Conservation (phyloP, 1,140 invertebrate genomes). For the Bombus fervidus region DNA sequence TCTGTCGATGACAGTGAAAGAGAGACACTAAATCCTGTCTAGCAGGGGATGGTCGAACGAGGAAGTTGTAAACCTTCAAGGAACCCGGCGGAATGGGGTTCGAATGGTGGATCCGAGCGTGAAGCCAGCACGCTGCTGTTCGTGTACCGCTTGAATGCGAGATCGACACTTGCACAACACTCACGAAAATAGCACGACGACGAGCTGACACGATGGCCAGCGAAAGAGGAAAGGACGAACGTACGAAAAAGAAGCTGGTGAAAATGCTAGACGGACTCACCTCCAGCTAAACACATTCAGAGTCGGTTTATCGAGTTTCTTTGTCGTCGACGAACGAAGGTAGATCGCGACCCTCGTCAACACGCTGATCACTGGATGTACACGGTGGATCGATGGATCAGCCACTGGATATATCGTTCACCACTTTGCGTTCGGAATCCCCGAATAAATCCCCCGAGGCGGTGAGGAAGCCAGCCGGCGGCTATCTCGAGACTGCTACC, state of each 20-base stretch:
- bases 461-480: slow-evolving; percentile 80
- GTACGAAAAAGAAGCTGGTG: slow-evolving; percentile 22
- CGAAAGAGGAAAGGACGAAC: slow-evolving; percentile 45
- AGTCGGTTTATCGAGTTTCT: not conserved
- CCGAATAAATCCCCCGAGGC: slow-evolving; percentile 79
- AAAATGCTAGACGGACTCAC: slow-evolving; percentile 43
- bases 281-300: slow-evolving; percentile 21
- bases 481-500: slow-evolving; percentile 83
- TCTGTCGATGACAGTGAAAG: not conserved
- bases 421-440: slow-evolving; percentile 75
- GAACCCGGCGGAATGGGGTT: not conserved
- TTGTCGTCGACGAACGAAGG: not conserved
- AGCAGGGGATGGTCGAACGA: not conserved
- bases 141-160: slow-evolving; percentile 69
- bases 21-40: not conserved
- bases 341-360: not conserved
- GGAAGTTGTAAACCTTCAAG: not conserved
- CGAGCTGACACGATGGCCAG: slow-evolving; percentile 57
- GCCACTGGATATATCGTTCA: slow-evolving; percentile 58
- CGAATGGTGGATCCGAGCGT: slow-evolving; percentile 3
- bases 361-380: not conserved
- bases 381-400: slow-evolving; percentile 42
- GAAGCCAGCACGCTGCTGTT: slow-evolving; percentile 51
- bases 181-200: slow-evolving; percentile 75
- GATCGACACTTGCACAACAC: slow-evolving; percentile 80